Base-by-base conservation (phyloP, 2,797 vertebrate species). In the Lepus townsendii region DNA sequence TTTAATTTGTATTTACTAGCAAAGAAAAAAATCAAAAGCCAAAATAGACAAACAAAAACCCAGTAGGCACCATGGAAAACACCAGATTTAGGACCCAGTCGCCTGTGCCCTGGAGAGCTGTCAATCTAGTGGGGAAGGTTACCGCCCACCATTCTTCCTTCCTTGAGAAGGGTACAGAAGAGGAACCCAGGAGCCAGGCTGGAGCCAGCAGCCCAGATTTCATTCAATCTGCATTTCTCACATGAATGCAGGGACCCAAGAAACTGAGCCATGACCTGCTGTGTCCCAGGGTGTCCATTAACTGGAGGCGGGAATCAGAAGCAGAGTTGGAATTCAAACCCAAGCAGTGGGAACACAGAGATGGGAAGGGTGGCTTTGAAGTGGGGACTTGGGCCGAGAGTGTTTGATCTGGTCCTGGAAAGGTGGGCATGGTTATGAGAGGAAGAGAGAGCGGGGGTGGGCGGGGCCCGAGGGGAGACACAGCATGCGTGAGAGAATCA, bases 281-380 rank as follows among this genome's bases (percentile, higher is more conserved):
- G 54, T 20, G 14, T 57, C 54, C 54, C 54, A 57, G 54, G 54
- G 54, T 20, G 54, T 20, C 54, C 13, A 16, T 57, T 57, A 57
- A 57, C 54, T 17, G 17, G 54, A 47, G 42, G 42, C 8, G 8
- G 42, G 42, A 47, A 47, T 47, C 42, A 47, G 42, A 17, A 57
- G 54, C 54, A 16, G 54, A 57, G 54, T 16, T 57, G 54, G 14
- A 16, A 57, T 20, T 57, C 19, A 57, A 20, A 57, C 54, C 54
- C 54, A 6, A 3, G 50, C 38, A 12, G 0, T 0, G 1, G 60
- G 50, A 30, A 8, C 10, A 14, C 47, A 4, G 77, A 57, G 5
- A 6, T 1, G 0, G 60, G 22, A 11, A 26, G 24, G 17, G 3
- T 2, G 63, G 32, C 17, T 13, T 16, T 11, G 24, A 1, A 1